These are phyloP conservation scores for Cerastis rubricosa DNA, from an alignment of 2,888 invertebrate genomes.

Conservation along the genomic window DNA sequence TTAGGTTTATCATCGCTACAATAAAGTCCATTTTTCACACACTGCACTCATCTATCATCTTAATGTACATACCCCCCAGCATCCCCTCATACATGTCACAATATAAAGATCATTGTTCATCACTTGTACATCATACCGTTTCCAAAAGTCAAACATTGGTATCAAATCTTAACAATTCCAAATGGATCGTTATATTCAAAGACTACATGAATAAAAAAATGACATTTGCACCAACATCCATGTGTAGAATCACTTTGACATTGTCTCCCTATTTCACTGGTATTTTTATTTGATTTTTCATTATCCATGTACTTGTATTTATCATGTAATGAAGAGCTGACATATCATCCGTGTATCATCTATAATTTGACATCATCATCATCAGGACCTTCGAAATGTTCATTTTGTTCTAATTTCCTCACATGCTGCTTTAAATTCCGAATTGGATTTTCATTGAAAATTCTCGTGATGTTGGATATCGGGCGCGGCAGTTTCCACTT, in stretches of 20 bases:
- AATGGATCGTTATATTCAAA: slow-evolving; percentile 83
- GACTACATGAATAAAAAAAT: slow-evolving; percentile 88
- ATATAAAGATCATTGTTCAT: slow-evolving; percentile 76
- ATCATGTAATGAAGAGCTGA: slow-evolving; percentile 29
- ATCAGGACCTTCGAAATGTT: slow-evolving; percentile 69
- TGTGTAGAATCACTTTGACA: slow-evolving; percentile 85
- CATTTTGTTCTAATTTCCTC: slow-evolving; percentile 86
- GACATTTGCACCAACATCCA: slow-evolving; percentile 86
- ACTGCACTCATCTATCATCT: slow-evolving; percentile 79
- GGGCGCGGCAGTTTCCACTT: slow-evolving; percentile 89
- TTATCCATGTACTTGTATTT: slow-evolving; percentile 24
- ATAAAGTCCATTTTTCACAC: slow-evolving; percentile 80
- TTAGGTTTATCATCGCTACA: slow-evolving; percentile 89
- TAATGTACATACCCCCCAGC: slow-evolving; percentile 78
- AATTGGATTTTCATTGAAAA: slow-evolving; percentile 80
- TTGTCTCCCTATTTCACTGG: slow-evolving; percentile 87
- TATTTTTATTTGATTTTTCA: slow-evolving; percentile 78
- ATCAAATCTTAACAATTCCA: slow-evolving; percentile 74
- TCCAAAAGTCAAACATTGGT: slow-evolving; percentile 74
- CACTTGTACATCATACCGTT: slow-evolving; percentile 73
- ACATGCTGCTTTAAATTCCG: slow-evolving; percentile 88
- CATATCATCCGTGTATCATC: slow-evolving; percentile 61
- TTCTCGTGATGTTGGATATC: slow-evolving; percentile 76
- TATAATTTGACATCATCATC: slow-evolving; percentile 64
- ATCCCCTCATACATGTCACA: slow-evolving; percentile 77